Evolutionary conservation across 2,797 vertebrate genomes (phyloP), one percentile per base, ranked within the genome.

Genomic region (Manis javanica): DNA sequence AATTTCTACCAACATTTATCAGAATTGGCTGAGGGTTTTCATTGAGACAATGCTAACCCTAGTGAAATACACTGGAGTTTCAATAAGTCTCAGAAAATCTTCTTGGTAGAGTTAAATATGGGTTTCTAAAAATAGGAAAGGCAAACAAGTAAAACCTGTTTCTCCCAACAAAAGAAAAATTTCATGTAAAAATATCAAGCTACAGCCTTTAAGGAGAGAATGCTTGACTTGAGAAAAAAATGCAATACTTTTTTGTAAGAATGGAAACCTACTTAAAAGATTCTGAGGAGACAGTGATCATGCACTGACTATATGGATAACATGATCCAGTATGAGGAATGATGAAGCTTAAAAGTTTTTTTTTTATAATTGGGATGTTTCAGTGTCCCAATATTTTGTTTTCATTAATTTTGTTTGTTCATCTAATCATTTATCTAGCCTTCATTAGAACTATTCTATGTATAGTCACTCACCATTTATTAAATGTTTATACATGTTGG

Each of bases 31-130:
- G 42, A 92, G 46, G 59, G n/a, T 15, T 83, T 83, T 94, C 39
- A 34, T 29, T 7, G 19, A 79, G 14, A 90, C 31, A 79, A 39
- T 81, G n/a, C 24, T 66, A 92, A 91, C 7, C 10, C n/a, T 15
- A 55, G 26, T 77, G 71, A 87, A 90, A 49, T 46, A 51, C 59
- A 74, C 4, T 51, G 9, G 16, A 53, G 34, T 85, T 81, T 90
- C 23, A 71, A 90, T 39, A 92, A 87, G 14, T 94, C 63, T 94
- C 49, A 57, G 59, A 77, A 90, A 86, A 6, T 31, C 82, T 81
- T 81, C 19, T 90, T 96, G 57, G 5, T 89, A 63, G 26, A 74
- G 10, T 78, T 82, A 89, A 75, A 72, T 51, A 89, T 87, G 6
- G 16, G 37, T 87, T 87, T 87, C 71, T 64, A 83, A 71, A 83